Base-by-base conservation (phyloP, 2,797 vertebrate species). In the Molossus alvarezi region DNA sequence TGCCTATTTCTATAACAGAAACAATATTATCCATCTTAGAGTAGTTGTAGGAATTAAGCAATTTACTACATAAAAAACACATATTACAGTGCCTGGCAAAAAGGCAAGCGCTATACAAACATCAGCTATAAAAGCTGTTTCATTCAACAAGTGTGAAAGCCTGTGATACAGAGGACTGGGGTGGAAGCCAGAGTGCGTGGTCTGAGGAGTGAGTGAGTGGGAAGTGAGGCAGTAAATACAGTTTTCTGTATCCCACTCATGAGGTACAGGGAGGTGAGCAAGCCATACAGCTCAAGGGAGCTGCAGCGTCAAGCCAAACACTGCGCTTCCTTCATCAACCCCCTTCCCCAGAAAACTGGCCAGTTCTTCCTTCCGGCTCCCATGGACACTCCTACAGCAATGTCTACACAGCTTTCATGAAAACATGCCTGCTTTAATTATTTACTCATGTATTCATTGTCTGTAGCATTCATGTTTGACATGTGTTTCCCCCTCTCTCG, bases 21-120 rank as follows among this genome's bases (percentile, higher is more conserved):
- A 57, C 58, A 88, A 90, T 20, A 87, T 25, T 45, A 65, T 2
- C 21, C 57, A 58, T 60, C 45, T 55, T 41, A 65, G 1, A 85
- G 71, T 37, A 51, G 27, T 9, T 90, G 11, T 81, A 86, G 85
- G 57, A 58, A 83, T 83, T 60, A 37, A 82, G 67, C 73, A 94
- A 92, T 23, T 73, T 85, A 88, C 21, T 89, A 64, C 33, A 67
- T 45, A 6, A 37, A 79, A 87, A 87, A 87, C 15, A 29, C 25
- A 60, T 20, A 29, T 51, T 53, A 57, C 5, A 60, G 72, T 33
- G 6, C 11, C 75, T 79, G 58, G 17, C 69, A 90, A 94, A 94
- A 93, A 84, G 33, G 27, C n/a, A 90, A 92, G 6, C 51, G 11
- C 7, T 73, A 15, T 58, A 60, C 11, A 84, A 77, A 91, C 62